These are phyloP conservation scores for Phodopus roborovskii DNA, from an alignment of 2,113 vertebrate species.

Conservation along the genomic window DNA sequence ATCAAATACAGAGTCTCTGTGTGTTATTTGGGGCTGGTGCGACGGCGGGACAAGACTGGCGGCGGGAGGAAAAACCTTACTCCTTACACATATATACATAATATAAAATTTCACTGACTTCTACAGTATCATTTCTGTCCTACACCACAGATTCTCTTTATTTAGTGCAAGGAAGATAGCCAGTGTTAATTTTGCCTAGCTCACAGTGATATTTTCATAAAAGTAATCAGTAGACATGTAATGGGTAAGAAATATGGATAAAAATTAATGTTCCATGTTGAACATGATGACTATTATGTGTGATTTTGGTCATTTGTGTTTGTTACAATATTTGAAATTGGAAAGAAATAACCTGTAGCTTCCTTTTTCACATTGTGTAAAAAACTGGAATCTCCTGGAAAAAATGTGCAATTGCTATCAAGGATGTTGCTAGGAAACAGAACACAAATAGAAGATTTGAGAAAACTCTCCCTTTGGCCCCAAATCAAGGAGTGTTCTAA, in stretches of 20 bases:
- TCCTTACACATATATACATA: no score
- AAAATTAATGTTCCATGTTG: background rate
- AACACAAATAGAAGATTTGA: slow-evolving; percentile 86
- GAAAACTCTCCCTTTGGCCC: slow-evolving; percentile 81
- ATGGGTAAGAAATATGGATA: background rate
- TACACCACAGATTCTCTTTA: background rate
- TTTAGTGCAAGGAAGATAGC: background rate
- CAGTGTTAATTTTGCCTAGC: background rate
- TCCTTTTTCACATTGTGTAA: slow-evolving; percentile 46
- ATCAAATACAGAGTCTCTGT: no score
- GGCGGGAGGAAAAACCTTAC: no score
- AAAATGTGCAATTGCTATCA: slow-evolving; percentile 76
- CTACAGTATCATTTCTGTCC: background rate
- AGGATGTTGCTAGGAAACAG: slow-evolving; percentile 85
- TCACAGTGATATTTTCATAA: background rate
- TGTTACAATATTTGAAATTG: slow-evolving; percentile 70
- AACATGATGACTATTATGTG: background rate
- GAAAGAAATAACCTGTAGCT: background rate
- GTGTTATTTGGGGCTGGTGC: no score
- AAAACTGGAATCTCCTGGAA: slow-evolving; percentile 80
- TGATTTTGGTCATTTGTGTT: slow-evolving; percentile 60
- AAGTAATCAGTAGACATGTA: background rate
- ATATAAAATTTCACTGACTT: slow-evolving; percentile 17
- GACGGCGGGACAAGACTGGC: no score
- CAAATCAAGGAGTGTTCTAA: slow-evolving; percentile 66